Base-by-base conservation (phyloP, 1,140 invertebrate genomes). In the Zaprionus tsacasi region DNA sequence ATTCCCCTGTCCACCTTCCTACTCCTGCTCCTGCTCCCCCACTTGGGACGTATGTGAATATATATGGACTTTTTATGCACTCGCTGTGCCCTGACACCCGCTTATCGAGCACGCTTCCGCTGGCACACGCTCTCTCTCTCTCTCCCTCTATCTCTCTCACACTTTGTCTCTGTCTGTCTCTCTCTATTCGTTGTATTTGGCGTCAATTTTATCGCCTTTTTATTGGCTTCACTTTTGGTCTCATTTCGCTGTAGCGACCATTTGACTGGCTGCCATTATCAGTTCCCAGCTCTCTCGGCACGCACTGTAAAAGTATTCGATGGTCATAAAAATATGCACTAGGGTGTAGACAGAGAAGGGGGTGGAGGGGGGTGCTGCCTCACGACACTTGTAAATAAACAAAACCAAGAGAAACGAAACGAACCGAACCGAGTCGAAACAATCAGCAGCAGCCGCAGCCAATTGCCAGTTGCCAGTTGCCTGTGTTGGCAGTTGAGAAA, bases 191-290 rank as follows among this genome's bases (percentile, higher is more conserved):
- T 50, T 75, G 74, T 79, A 72, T 82, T 70, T 78, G 80, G 76
- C 88, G 76, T 81, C 82, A 86, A 79, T 82, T 89, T 89, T 91
- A 86, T 91, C 82, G 79, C 87, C 79, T 67, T 86, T 90, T 90
- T 89, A 90, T 89, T 89, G 89, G 86, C 79, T 82, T 91, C 87
- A 86, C 79, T 87, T 86, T 77, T 75, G 81, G 81, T 86, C 78
- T 85, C 86, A 81, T 86, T 91, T 78, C 54, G 79, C 73, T 73
- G 68, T 57, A 69, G 48, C 68, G 57, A 66, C 74, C 69, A 79
- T 74, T 80, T 30, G 27, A 30, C 27, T 30, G 27, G 48, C 68
- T 61, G 70, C 74, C 74, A 79, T 74, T 80, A 80, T 80, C 78
- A 64, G 72, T 65, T 55, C 59, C 65, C 48, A 21, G 21, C 48